Base-by-base conservation (phyloP, 2,888 invertebrate genomes). In the Amiota minor region DNA sequence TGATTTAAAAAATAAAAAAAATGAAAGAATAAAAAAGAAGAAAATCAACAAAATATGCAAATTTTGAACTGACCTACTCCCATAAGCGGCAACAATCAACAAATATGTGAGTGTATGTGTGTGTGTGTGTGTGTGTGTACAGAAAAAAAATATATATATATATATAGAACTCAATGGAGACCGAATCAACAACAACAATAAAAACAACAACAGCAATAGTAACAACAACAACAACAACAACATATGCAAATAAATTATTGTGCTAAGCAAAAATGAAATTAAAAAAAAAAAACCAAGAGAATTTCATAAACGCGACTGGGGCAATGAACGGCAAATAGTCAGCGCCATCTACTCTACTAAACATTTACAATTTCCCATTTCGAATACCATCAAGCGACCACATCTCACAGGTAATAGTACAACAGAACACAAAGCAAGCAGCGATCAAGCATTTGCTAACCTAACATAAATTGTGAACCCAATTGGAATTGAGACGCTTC, bases 21-120 rank as follows among this genome's bases (percentile, higher is more conserved):
- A 71, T 47, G 71, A 50, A 11, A 75, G 35, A 35, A 35, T 35
- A 8, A 35, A 35, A 35, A 35, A 35, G 6, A 35, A 56, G 50
- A 65, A 65, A 56, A 47, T 46, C 35, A 65, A 70, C 77, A 77
- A 78, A 80, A 80, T 81, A 86, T 87, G 87, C 80, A 85, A 87
- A 86, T 87, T 86, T 87, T 81, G 84, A 87, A 83, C 83, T 83
- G 83, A 83, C 83, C 83, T 83, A 83, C 83, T 83, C 83, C 83
- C 83, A 83, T 83, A 85, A 83, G 80, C 74, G 78, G 77, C 77
- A 75, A 78, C 78, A 69, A 49, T 53, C 67, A 70, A 53, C 65
- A 72, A 35, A 53, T 12, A n/a, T 46, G 18, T 47, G 18, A 16
- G 47, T 49, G 49, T 14, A 12, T 65, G 65, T 35, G 49, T 16